Base-by-base conservation (phyloP, 1,140 invertebrate species). In the Cyclina sinensis region DNA sequence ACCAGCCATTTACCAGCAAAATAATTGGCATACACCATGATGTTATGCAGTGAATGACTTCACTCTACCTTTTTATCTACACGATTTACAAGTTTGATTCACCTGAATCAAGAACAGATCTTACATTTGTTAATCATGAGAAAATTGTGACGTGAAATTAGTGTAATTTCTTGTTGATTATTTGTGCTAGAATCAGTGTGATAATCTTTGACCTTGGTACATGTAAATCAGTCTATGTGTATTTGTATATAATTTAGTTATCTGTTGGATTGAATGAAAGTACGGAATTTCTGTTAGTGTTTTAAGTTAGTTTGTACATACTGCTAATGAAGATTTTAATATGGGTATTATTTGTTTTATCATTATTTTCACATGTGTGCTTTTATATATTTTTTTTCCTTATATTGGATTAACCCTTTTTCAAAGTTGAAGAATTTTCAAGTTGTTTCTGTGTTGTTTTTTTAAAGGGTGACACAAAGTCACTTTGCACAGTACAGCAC, bases 281-380 rank as follows among this genome's bases (percentile, higher is more conserved):
- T 7, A 9, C 54, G 21, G 24, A 65, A n/a, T 11, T 11, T 65
- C 27, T 30, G n/a, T 65, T 3, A 30, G 24, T 37, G 14, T 70
- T 70, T 70, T 70, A 70, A 16, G 65, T 70, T 70, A 16, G 65
- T 70, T 70, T 70, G 65, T 70, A 70, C 21, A 70, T 70, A 70
- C 21, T 14, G 30, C 32, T 5, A 70, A 70, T 35, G 32, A 30
- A 70, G 65, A 70, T 70, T 70, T 70, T 70, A 70, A 37, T 70
- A 70, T 70, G 65, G 65, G 65, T 70, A 70, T 70, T 37, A 70
- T 70, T 70, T 70, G 32, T 70, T 70, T 70, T 70, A 70, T 70
- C 37, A 16, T n/a, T n/a, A 62, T 7, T 30, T 37, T 37, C 37
- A n/a, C n/a, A n/a, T 70, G 65, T 37, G 27, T 70, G n/a, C n/a